Base-by-base conservation (phyloP, 37 sponge, comb jelly and placozoan species). In the Spongilla lacustris region DNA sequence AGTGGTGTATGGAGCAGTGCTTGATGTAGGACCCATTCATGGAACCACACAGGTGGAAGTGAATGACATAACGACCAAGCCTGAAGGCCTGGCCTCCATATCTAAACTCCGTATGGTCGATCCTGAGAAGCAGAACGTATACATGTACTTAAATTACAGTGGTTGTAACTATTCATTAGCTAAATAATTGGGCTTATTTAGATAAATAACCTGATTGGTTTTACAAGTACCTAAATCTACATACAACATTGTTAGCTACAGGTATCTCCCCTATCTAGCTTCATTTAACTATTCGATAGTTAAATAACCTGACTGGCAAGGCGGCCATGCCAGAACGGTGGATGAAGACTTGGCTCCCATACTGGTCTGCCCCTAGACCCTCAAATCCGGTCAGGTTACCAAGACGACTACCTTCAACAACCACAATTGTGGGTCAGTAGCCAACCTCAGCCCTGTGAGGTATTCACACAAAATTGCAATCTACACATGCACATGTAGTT, bases 81-180 rank as follows among this genome's bases (percentile, higher is more conserved):
- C 93, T 76, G 90, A 98, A 98, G 28, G 98, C 96, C 72, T 98
- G 98, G 0, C 96, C 98, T 11, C 96, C 98, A 72, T 94, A 92
- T 0, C 89, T 93, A 5, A 95, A 90, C 69, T 98, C 98, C 8
- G 91, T 84, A 72, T 98, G 91, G 30, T 88, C 92, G 26, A 98
- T 82, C 31, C 96, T 78, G 75, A 69, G 34, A 96, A 91, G 8
- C 46, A 8, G 26, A 79, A 82, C 17, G 79, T 38, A 34, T 87
- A 77, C 78, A n/a, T 84, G 89, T 13, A 73, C 93, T 81, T 94
- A 93, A 68, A 98, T 83, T n/a, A n/a, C n/a, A n/a, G n/a, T n/a
- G n/a, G n/a, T n/a, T 94, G 95, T 98, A 73, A n/a, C n/a, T n/a
- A 98, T 92, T 68, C 95, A 96, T 10, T 93, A 94, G 29, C 98